Evolutionary conservation across 2,888 invertebrate species (phyloP).

Genomic region (Physocephala rufipes): DNA sequence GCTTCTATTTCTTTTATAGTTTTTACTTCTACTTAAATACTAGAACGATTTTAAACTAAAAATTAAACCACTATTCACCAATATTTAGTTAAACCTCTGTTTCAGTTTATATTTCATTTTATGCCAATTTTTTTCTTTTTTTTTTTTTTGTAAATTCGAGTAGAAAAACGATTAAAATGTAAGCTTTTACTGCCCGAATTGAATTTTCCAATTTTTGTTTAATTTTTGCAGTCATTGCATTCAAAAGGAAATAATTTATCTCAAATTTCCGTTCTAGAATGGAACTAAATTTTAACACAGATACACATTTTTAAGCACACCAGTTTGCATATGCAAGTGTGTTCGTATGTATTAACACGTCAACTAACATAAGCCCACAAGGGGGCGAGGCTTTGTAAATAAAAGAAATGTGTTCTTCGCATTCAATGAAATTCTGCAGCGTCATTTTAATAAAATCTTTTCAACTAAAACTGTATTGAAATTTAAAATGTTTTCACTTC

Average conservation of each 20-base stretch:
- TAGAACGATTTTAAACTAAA: background rate
- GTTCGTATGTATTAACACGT: background rate
- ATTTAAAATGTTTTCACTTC: slow-evolving; percentile 27
- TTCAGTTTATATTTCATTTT: too few species aligned
- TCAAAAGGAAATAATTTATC: slow-evolving; percentile 15
- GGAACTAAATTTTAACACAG: too few species aligned
- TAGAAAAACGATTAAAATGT: background rate
- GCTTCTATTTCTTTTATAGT: too few species aligned
- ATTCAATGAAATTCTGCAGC: slow-evolving; percentile 16
- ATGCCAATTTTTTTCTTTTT: too few species aligned
- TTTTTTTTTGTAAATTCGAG: background rate
- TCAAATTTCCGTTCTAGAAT: slow-evolving; percentile 5
- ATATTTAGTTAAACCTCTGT: too few species aligned
- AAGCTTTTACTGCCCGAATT: slow-evolving; percentile 13
- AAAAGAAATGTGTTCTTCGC: too few species aligned
- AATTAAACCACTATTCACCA: background rate
- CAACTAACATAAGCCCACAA: background rate
- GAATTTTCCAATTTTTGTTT: background rate
- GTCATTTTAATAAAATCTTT: background rate
- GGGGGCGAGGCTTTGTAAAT: too few species aligned
- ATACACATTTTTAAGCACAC: too few species aligned
- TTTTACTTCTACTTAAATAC: too few species aligned
- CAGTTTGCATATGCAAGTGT: too few species aligned
- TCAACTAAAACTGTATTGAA: slow-evolving; percentile 7
- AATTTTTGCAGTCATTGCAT: background rate